These are phyloP conservation scores for Steinernema scapterisci DNA, from an alignment of 2,888 invertebrate genomes.

Conservation along the genomic window DNA sequence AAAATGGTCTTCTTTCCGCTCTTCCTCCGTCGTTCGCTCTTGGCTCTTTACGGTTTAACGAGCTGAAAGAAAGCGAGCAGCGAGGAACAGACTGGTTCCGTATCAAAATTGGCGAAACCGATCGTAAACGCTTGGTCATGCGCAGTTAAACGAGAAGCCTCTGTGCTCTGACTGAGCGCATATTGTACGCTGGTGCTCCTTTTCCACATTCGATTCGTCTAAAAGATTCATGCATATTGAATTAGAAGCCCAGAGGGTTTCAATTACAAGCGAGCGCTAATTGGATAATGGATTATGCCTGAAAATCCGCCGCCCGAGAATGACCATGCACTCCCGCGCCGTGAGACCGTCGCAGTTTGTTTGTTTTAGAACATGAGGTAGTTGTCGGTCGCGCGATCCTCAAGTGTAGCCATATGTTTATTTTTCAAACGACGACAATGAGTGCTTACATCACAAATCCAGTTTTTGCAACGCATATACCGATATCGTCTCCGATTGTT, in stretches of 20 bases:
- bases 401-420: conserved; percentile 28
- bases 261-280: not conserved
- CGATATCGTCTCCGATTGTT: conserved; percentile 11
- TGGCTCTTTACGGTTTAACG: not conserved
- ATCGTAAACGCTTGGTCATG: conserved; percentile 23
- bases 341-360: not conserved
- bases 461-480: conserved; percentile 2
- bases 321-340: not conserved
- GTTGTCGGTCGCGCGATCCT: conserved; percentile 25
- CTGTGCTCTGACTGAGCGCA: not conserved
- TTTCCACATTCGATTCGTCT: not conserved
- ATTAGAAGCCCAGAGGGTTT: conserved; percentile 12
- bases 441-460: conserved; percentile 30
- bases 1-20: too few species aligned
- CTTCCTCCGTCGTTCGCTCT: not conserved
- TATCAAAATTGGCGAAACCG: conserved; percentile 20
- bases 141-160: not conserved
- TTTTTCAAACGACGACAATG: conserved; percentile 20
- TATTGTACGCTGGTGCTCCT: not conserved
- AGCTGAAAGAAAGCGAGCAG: not conserved
- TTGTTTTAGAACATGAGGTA: conserved; percentile 20
- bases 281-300: conserved; percentile 10
- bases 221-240: not conserved
- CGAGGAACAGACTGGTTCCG: conserved; percentile 22
- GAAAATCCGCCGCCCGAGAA: conserved; percentile 1